Base-by-base conservation (phyloP, 2,113 vertebrate species). In the Gavia stellata region DNA sequence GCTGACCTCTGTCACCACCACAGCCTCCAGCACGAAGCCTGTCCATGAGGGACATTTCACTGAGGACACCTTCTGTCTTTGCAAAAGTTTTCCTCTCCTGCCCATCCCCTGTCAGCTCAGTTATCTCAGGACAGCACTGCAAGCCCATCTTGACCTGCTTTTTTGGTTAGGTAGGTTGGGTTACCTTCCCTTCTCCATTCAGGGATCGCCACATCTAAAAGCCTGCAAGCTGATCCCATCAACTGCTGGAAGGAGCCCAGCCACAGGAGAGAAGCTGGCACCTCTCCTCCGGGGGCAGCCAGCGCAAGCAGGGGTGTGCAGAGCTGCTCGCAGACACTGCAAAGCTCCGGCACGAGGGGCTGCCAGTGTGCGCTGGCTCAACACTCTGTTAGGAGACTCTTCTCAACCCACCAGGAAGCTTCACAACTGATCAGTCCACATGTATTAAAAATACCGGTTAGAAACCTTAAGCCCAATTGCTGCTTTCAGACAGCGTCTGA, bases 281-380 rank as follows among this genome's bases (percentile, higher is more conserved):
- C 25, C 33, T 45, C 40, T 44, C 26, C 31, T 47, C 10, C 1
- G 0, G 62, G 47, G 0, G 1, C 34, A 61, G 34, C 10, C 9
- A 20, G 66, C 10, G 7, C 47, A 74, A 42, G 55, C 55, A 65
- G 13, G 0, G 29, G 17, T 7, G 10, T 21, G 28, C 42, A 29
- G 36, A 78, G 47, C 47, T 33, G 47, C 36, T 55, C 7, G 0
- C 1, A 1, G 53, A 23, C 42, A 45, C 18, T 3, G 71, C 59
- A 47, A 19, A 38, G 59, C 36, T 42, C 50, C 5, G 2, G 42
- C 0, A 1, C 1, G 0, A 45, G 24, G 26, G 19, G 47, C 36
- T 63, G 40, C 31, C 34, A 16, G 33, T 7, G 3, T 19, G 44
- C 14, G 15, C 38, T 25, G 20, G 55, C n/a, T 71, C 28, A 40